Conservation (phyloP, 2,888 invertebrate genomes). For the Brachyopa scutellaris region DNA sequence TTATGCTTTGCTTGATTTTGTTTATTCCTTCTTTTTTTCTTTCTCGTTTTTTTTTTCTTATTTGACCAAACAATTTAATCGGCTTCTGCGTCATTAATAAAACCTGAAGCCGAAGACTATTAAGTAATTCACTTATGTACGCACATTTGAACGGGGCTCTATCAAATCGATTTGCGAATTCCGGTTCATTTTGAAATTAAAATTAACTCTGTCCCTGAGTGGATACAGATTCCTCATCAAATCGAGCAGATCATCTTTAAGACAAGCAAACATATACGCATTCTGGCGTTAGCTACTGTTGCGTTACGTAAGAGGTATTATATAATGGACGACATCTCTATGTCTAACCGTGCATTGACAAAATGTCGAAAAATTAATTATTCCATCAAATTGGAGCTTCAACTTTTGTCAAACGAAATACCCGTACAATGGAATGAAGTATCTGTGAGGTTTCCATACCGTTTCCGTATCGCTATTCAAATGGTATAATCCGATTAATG, state of each 20-base stretch:
- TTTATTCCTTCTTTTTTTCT: conserved; percentile 5
- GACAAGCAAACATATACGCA: background rate
- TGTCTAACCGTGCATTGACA: no score
- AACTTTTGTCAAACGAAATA: background rate
- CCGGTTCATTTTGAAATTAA: background rate
- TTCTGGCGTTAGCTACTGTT: background rate
- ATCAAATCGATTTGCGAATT: no score
- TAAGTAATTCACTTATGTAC: conserved; percentile 10
- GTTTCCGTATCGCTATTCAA: conserved; percentile 43
- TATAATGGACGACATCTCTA: background rate
- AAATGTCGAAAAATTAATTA: conserved; percentile 28
- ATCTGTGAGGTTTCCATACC: conserved; percentile 5
- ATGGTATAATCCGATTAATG: conserved; percentile 52
- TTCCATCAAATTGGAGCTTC: conserved; percentile 20
- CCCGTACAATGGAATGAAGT: no score
- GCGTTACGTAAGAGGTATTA: background rate
- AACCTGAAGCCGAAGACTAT: background rate
- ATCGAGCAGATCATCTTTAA: background rate
- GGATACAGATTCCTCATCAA: background rate
- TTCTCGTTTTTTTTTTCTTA: no score
- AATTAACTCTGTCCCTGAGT: no score
- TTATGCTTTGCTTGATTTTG: conserved; percentile 17
- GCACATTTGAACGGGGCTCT: background rate
- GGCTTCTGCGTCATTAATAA: conserved; percentile 26
- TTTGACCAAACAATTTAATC: conserved; percentile 19